phyloP scores from a whole-genome alignment of 2,888 invertebrate species.

The Athrips mouffetella region DNA sequence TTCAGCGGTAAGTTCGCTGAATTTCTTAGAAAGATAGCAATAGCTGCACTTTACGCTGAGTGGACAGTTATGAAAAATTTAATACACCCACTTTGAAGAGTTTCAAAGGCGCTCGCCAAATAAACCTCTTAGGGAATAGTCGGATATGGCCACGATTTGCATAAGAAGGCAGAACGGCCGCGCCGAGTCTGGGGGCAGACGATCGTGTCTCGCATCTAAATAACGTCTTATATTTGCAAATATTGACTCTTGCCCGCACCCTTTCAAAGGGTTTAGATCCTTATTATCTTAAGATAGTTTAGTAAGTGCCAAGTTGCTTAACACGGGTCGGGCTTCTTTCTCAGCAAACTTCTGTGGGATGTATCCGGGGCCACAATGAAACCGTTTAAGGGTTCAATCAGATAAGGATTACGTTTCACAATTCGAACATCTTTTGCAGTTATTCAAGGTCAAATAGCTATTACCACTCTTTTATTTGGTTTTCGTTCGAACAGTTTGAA shows the following conservation, averaged over 20 bases:
- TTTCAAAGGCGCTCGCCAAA: constrained; percentile 59
- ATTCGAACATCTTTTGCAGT: constrained; percentile 18
- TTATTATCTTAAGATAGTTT: constrained; percentile 68
- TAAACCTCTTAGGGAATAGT: constrained; percentile 69
- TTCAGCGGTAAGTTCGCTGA: constrained; percentile 13
- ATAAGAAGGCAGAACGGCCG: constrained; percentile 61
- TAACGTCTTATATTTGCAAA: constrained; percentile 76
- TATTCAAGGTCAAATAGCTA: constrained; percentile 15
- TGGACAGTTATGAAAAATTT: constrained; percentile 70
- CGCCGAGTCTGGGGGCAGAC: constrained; percentile 49
- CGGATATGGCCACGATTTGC: constrained; percentile 63
- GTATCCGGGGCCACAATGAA: constrained; percentile 26
- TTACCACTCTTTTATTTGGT: constrained; percentile 10
- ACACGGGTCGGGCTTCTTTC: constrained; percentile 43
- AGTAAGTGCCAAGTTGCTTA: constrained; percentile 58
- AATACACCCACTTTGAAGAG: constrained; percentile 57
- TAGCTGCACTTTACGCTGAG: constrained; percentile 46
- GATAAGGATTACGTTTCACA: constrained; percentile 26
- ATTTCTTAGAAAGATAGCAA: constrained; percentile 12
- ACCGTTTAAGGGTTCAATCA: constrained; percentile 26
- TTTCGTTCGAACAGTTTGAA: too few relatives aligned
- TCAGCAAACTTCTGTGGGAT: constrained; percentile 35
- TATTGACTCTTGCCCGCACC: constrained; percentile 71
- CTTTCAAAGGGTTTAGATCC: constrained; percentile 63
- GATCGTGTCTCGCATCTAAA: constrained; percentile 75